Evolutionary conservation across 2,113 vertebrate genomes (phyloP).

Genomic region (Brachionichthys hirsutus): DNA sequence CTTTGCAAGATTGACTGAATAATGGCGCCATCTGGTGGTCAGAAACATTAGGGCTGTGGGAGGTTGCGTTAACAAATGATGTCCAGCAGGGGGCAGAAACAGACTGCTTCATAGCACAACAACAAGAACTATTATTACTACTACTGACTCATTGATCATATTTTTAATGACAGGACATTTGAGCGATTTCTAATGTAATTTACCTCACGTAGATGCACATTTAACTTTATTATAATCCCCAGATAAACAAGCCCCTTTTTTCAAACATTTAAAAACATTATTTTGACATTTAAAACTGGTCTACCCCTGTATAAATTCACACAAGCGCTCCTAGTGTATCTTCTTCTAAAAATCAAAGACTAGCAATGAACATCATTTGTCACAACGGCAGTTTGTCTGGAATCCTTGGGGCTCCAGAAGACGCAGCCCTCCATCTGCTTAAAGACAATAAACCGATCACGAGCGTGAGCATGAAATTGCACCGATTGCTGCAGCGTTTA

Average conservation of each 20-base stretch:
- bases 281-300: too few relatives aligned
- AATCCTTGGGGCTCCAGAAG: neutral
- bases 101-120: neutral
- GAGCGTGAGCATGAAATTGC: neutral
- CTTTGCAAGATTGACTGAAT: neutral
- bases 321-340: too few relatives aligned
- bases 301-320: too few relatives aligned
- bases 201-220: neutral
- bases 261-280: too few relatives aligned
- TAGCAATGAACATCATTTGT: too few relatives aligned
- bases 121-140: neutral
- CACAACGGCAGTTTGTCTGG: too few relatives aligned
- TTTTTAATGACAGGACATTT: too few relatives aligned
- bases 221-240: neutral
- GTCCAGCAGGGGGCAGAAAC: conserved; percentile 42
- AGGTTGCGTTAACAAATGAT: neutral
- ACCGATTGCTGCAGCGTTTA: neutral
- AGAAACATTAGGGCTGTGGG: neutral
- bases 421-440: neutral
- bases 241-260: neutral
- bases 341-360: too few relatives aligned
- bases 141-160: too few relatives aligned
- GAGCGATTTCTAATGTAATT: neutral
- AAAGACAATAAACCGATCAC: neutral
- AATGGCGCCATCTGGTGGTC: conserved; percentile 38